Conservation (phyloP, 2,113 vertebrate genomes). For the Bubo bubo region DNA sequence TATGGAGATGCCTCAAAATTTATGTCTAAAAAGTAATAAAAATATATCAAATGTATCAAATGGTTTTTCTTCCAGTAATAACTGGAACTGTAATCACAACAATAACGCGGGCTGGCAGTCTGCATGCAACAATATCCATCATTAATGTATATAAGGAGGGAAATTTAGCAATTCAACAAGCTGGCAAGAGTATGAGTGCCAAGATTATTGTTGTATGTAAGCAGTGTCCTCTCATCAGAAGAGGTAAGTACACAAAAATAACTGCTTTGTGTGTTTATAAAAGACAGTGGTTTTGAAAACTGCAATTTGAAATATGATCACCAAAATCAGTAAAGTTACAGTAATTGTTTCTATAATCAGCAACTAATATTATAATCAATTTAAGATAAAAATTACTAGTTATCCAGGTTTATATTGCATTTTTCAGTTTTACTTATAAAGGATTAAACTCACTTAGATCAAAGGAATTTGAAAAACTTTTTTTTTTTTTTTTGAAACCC, state of each 20-base stretch:
- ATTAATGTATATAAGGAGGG: conserved; percentile 96
- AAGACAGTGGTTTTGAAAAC: not conserved
- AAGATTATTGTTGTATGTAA: conserved; percentile 90
- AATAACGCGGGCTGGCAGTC: conserved; percentile 79
- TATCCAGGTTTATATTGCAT: not conserved
- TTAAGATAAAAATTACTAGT: not conserved
- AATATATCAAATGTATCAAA: not conserved
- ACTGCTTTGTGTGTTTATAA: not conserved
- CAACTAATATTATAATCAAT: not conserved
- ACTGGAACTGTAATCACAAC: conserved; percentile 91
- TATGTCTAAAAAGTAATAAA: not conserved
- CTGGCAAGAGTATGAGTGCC: conserved; percentile 95
- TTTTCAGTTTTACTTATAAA: not conserved
- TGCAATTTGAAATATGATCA: not conserved
- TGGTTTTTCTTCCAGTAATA: conserved; percentile 78
- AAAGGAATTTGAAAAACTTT: not conserved
- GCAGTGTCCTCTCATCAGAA: conserved; percentile 91
- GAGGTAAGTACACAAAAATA: conserved; percentile 81
- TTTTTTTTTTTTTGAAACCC: not conserved
- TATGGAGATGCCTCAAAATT: not conserved
- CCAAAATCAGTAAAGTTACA: not conserved
- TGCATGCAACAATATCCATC: conserved; percentile 90
- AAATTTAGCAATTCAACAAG: conserved; percentile 91
- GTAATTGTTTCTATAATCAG: not conserved
- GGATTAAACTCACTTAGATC: not conserved